Percentiles rank a stretch among this genome's conserved stretches.
Evolutionary conservation across 2,797 vertebrate species (phyloP).

Genomic region (Bovichtus diacanthus): DNA sequence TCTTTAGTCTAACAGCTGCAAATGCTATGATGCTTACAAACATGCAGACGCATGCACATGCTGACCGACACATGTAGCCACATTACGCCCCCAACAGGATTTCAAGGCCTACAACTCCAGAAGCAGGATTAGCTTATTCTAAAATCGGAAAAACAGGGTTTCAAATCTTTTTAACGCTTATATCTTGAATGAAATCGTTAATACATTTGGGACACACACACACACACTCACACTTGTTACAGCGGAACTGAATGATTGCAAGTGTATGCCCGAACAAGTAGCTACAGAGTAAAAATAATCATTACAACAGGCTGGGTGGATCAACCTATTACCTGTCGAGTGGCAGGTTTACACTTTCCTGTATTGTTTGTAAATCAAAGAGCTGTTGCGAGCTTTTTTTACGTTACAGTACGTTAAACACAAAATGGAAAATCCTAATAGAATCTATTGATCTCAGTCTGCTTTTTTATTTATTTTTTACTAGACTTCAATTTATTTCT

Average conservation of each 20-base stretch:
- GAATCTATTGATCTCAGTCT: not conserved
- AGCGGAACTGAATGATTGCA: constrained; percentile 5
- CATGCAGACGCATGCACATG: not conserved
- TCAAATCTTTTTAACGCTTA: not conserved
- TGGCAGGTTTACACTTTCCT: not conserved
- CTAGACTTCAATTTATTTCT: not conserved
- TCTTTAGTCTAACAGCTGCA: constrained; percentile 42
- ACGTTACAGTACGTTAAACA: not conserved
- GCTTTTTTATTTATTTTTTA: not conserved
- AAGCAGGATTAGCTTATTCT: not conserved
- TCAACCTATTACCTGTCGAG: constrained; percentile 3
- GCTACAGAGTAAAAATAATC: constrained; percentile 5
- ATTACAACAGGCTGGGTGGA: constrained; percentile 4
- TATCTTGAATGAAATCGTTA: not conserved
- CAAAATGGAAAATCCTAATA: not conserved
- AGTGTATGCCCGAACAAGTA: constrained; percentile 15
- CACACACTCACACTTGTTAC: not conserved
- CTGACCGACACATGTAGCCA: not conserved
- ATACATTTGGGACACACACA: constrained; percentile 1
- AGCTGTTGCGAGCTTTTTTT: not conserved
- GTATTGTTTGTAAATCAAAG: not conserved
- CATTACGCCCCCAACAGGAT: not conserved
- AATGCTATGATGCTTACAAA: constrained; percentile 16
- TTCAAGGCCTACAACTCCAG: not conserved
- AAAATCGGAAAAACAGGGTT: not conserved